Conservation (phyloP, 2,888 invertebrate genomes). For the Limnephilus auricula region DNA sequence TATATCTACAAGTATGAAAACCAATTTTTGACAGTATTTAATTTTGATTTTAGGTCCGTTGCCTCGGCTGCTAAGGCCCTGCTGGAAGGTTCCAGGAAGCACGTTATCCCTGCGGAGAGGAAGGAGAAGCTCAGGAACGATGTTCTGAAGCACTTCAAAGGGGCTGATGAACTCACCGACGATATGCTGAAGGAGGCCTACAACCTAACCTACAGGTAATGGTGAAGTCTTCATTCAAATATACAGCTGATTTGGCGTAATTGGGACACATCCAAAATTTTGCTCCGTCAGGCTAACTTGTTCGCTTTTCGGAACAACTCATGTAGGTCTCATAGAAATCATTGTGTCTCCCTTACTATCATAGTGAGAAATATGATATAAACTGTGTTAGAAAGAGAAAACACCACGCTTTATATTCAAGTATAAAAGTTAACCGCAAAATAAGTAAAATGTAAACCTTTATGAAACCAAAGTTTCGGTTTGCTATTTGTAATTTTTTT, state of each 20-base stretch:
- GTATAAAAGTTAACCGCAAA: too few species aligned
- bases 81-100: conserved; percentile 69
- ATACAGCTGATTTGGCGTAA: conserved; percentile 65
- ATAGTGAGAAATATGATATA: too few species aligned
- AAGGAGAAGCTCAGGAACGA: conserved; percentile 74
- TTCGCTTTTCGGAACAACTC: too few species aligned
- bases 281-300: too few species aligned
- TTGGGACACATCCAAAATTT: too few species aligned
- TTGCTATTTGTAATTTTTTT: too few species aligned
- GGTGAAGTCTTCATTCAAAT: background rate
- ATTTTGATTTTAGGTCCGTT: conserved; percentile 72
- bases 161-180: conserved; percentile 72
- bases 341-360: too few species aligned
- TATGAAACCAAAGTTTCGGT: too few species aligned
- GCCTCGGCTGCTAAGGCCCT: conserved; percentile 81
- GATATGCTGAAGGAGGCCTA: conserved; percentile 77
- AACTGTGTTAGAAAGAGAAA: too few species aligned
- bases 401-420: too few species aligned
- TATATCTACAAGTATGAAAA: background rate
- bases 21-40: background rate
- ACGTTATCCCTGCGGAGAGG: conserved; percentile 77
- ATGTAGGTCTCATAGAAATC: too few species aligned
- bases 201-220: conserved; percentile 74
- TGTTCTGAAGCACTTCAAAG: conserved; percentile 76
- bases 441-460: too few species aligned